Evolutionary conservation across 2,797 vertebrate species (phyloP).

Genomic region (Onychomys arenicola): DNA sequence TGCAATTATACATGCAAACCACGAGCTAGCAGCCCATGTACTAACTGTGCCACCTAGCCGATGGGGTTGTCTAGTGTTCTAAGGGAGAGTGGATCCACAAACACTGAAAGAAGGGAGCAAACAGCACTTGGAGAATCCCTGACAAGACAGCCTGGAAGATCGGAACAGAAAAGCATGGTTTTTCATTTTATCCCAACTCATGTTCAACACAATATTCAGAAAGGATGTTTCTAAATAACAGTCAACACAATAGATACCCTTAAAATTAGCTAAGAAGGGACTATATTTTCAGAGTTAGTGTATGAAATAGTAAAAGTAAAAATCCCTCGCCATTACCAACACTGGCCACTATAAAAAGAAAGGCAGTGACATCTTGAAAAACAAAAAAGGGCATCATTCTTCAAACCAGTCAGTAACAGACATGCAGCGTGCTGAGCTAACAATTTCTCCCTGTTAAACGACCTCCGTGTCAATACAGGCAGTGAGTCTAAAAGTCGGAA

Average conservation of each 20-base stretch:
- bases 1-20: constrained; percentile 19
- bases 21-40: not conserved
- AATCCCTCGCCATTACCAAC: not conserved
- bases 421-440: not conserved
- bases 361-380: not conserved
- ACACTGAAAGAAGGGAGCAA: not conserved
- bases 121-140: not conserved
- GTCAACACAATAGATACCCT: constrained; percentile 11
- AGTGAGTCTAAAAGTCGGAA: not conserved
- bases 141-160: not conserved
- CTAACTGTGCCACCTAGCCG: not conserved
- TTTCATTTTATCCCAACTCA: not conserved
- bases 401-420: not conserved
- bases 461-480: not conserved
- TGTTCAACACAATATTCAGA: not conserved
- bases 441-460: not conserved
- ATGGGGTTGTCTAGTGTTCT: not conserved
- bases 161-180: not conserved
- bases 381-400: not conserved
- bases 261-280: not conserved
- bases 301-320: not conserved
- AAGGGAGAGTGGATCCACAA: not conserved
- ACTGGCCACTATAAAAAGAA: not conserved
- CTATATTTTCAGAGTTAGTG: not conserved
- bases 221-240: constrained; percentile 47